Base-by-base conservation (phyloP, 2,113 vertebrate genomes). In the Egretta garzetta region DNA sequence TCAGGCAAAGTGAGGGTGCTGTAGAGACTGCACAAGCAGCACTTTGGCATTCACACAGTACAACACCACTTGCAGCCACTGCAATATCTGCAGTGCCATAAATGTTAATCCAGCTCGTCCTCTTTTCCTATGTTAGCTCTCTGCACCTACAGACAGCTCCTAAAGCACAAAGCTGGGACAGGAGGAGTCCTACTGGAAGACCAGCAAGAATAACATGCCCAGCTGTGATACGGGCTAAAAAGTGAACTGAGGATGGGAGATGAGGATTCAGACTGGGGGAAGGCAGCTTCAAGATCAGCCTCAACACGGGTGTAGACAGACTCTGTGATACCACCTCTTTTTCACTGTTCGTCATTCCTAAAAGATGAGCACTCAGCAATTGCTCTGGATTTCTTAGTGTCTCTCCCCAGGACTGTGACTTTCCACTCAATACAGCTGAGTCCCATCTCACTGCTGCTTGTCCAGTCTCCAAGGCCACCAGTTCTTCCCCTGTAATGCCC, bases 161-260 rank as follows among this genome's bases (percentile, higher is more conserved):
- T 66, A 58, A 67, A 87, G 45, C 37, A 49, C 13, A 26, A 24
- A 43, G 35, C 6, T 14, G 2, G 37, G 41, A n/a, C 55, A 62
- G 27, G n/a, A 79, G n/a, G 30, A 14, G 12, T 74, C 37, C n/a
- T 71, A 2, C 62, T 8, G 39, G 21, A 68, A 28, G 8, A 75
- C 41, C 3, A 12, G 56, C 22, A 76, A 60, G 83, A 76, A 37
- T 45, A 37, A 62, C 2, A 2, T 41, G 14, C 10, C 24, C 30
- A n/a, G 22, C 10, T 63, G 47, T 59, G 27, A 30, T 18, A 8
- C 0, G 0, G 47, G 3, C 8, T 84, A 39, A 27, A 17, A 43
- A 16, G 41, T 12, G 50, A 75, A 15, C 62, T 66, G 58, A 6
- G 19, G 26, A 22, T 12, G 15, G 41, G 28, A 71, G 21, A 33